Evolutionary conservation across 2,797 vertebrate species (phyloP).

Genomic region (Channa striata): DNA sequence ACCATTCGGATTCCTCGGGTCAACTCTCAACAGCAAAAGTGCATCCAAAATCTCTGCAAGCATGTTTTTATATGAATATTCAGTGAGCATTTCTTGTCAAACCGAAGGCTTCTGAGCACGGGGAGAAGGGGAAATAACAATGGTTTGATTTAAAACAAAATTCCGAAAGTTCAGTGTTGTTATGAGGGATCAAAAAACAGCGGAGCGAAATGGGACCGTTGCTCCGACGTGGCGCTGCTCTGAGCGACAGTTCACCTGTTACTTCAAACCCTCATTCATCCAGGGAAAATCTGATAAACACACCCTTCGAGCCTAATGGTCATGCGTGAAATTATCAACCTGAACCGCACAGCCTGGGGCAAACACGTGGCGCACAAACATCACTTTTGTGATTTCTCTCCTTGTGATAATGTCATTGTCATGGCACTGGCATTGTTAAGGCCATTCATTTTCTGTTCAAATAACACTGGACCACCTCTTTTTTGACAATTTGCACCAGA

Average conservation of each 20-base stretch:
- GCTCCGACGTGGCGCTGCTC: constrained; percentile 6
- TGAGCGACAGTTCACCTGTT: constrained; percentile 27
- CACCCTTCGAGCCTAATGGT: not conserved
- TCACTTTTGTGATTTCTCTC: not conserved
- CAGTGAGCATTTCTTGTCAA: constrained; percentile 50
- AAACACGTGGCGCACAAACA: not conserved
- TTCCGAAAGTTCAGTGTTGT: constrained; percentile 38
- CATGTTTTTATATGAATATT: constrained; percentile 56
- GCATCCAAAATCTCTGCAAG: constrained; percentile 56
- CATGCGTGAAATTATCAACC: constrained; percentile 30
- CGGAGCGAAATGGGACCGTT: constrained; percentile 16
- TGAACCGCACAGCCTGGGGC: constrained; percentile 10
- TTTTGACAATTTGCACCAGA: no score
- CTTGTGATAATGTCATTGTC: constrained; percentile 1
- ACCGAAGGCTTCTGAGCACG: constrained; percentile 8
- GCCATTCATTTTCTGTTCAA: no score
- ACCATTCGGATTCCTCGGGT: constrained; percentile 42
- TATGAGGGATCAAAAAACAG: constrained; percentile 30
- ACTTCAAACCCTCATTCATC: constrained; percentile 10
- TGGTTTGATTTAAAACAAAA: constrained; percentile 24
- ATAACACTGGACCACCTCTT: no score
- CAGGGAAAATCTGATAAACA: constrained; percentile 5
- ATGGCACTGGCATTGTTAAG: not conserved
- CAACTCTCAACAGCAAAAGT: constrained; percentile 54
- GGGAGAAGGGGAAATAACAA: constrained; percentile 9